Conservation (phyloP, 2,797 vertebrate genomes). For the Poecilia wingei region DNA sequence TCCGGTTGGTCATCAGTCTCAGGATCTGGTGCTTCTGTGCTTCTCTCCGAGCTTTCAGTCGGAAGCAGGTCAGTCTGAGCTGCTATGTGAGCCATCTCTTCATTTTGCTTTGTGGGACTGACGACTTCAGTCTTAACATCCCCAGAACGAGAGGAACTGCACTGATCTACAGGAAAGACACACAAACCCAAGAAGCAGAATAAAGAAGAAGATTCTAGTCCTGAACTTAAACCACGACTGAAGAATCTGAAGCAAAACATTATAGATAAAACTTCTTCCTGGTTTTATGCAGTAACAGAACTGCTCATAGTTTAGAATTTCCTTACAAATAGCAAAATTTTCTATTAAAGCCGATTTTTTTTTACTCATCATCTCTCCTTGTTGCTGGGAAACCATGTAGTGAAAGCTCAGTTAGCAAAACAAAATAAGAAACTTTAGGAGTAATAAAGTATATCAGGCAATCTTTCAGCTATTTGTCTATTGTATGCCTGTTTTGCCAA, state of each 20-base stretch:
- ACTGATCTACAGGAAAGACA: constrained; percentile 79
- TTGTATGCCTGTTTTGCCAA: background rate
- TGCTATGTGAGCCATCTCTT: constrained; percentile 66
- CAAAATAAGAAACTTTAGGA: background rate
- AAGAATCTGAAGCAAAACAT: background rate
- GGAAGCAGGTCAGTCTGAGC: constrained; percentile 68
- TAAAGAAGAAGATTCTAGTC: background rate
- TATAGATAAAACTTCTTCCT: background rate
- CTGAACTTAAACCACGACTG: background rate
- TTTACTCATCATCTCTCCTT: background rate
- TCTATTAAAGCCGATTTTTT: background rate
- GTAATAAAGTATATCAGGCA: background rate
- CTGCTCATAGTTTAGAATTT: background rate
- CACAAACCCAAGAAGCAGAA: background rate
- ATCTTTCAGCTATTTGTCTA: background rate
- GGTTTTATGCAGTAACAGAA: background rate
- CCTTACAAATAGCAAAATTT: background rate
- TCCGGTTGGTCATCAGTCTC: constrained; percentile 10
- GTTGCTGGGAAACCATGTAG: background rate
- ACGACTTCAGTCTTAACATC: constrained; percentile 85
- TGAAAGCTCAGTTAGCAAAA: background rate
- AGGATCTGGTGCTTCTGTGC: constrained; percentile 6
- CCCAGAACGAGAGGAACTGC: constrained; percentile 77
- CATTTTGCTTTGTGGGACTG: constrained; percentile 81
- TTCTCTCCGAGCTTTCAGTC: constrained; percentile 8